These are phyloP conservation scores for Teleogryllus oceanicus DNA, from an alignment of 2,888 invertebrate genomes.

Conservation along the genomic window DNA sequence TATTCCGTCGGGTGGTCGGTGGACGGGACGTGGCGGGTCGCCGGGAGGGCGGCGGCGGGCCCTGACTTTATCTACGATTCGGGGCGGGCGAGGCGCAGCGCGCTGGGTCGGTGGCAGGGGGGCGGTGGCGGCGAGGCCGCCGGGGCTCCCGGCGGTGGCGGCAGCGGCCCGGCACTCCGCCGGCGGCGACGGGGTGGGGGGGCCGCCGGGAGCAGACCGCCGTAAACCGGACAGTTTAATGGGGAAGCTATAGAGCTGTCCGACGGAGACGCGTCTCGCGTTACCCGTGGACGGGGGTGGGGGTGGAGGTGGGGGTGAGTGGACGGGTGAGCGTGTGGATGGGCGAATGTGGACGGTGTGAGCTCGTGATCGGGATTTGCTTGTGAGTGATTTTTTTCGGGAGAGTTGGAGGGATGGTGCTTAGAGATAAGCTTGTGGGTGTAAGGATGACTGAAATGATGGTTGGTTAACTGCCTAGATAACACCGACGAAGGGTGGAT, in stretches of 20 bases:
- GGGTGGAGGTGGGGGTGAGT: no score
- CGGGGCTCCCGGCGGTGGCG: background rate
- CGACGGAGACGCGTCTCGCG: background rate
- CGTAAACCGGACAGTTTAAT: constrained; percentile 18
- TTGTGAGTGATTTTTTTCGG: no score
- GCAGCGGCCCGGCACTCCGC: background rate
- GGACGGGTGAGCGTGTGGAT: no score
- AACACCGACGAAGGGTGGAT: no score
- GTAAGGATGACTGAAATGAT: no score
- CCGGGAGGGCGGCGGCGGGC: background rate
- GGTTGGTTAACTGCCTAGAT: no score
- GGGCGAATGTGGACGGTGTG: no score
- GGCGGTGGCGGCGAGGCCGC: background rate
- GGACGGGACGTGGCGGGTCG: background rate
- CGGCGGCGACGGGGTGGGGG: background rate
- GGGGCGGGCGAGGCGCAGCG: background rate
- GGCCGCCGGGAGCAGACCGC: background rate
- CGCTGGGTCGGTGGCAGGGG: no score
- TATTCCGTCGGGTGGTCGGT: background rate
- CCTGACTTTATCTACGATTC: background rate
- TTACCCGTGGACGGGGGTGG: background rate
- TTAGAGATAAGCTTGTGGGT: no score
- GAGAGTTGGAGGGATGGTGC: no score
- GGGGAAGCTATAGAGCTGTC: constrained; percentile 9
- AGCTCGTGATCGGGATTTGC: no score